These are phyloP conservation scores for Sinocyclocheilus grahami DNA, from an alignment of 2,113 vertebrate species.

Conservation along the genomic window DNA sequence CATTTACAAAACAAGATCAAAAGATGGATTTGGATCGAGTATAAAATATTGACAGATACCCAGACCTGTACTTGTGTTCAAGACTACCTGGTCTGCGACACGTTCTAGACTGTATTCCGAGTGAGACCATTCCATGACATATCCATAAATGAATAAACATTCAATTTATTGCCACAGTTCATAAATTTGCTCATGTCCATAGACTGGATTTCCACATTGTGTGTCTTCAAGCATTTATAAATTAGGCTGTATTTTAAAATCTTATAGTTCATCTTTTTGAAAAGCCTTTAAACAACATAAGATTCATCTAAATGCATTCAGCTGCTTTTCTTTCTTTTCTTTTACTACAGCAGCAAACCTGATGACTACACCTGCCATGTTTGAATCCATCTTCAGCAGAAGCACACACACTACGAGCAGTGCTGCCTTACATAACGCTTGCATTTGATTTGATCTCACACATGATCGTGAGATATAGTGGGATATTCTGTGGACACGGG, in stretches of 20 bases:
- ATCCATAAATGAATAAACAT: not conserved
- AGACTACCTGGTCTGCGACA: not conserved
- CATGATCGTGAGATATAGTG: slow-evolving; percentile 29
- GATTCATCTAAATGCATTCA: not conserved
- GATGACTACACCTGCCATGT: slow-evolving; percentile 8
- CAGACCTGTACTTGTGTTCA: not conserved
- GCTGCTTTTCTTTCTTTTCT: not conserved
- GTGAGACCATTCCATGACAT: no score
- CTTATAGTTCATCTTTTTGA: not conserved
- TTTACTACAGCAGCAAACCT: not conserved
- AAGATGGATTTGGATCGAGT: not conserved
- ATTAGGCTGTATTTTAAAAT: not conserved
- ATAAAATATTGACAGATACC: not conserved
- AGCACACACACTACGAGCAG: not conserved
- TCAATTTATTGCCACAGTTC: not conserved
- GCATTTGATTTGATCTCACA: slow-evolving; percentile 16
- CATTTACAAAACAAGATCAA: not conserved
- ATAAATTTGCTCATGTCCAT: not conserved
- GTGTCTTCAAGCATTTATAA: not conserved
- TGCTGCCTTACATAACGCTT: slow-evolving; percentile 22
- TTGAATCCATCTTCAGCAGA: slow-evolving; percentile 20
- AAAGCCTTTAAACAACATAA: not conserved
- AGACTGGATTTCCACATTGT: not conserved
- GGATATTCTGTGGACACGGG: slow-evolving; percentile 23
- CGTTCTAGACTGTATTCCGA: not conserved